phyloP scores from a whole-genome alignment of 2,797 vertebrate species.

The Miichthys miiuy region DNA sequence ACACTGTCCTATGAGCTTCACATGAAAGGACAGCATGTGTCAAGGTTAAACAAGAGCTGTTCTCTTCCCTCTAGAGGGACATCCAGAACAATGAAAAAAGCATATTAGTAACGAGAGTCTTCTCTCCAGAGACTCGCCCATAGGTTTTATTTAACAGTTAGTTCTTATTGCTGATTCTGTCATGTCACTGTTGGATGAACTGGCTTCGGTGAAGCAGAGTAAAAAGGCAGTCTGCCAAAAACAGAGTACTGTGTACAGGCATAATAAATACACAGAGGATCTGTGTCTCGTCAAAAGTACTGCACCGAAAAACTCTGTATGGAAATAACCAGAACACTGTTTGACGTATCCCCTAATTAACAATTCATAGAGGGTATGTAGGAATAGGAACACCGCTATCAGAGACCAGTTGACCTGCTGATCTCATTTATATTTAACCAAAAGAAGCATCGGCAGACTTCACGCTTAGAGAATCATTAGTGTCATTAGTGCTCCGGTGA shows the following conservation, averaged over 20 bases:
- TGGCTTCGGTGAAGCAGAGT: constrained; percentile 13
- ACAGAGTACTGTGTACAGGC: not conserved
- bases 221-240: constrained; percentile 48
- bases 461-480: constrained; percentile 7
- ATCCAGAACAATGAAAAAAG: constrained; percentile 2
- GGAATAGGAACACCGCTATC: constrained; percentile 13
- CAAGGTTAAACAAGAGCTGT: constrained; percentile 64
- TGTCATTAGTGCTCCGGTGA: not conserved
- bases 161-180: constrained; percentile 23
- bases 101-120: not conserved
- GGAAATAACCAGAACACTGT: constrained; percentile 21
- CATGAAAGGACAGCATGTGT: constrained; percentile 48
- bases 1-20: constrained; percentile 43
- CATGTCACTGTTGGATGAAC: not conserved
- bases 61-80: constrained; percentile 10
- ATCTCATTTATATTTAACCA: constrained; percentile 41
- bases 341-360: not conserved
- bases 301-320: constrained; percentile 27
- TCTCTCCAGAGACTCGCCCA: constrained; percentile 10
- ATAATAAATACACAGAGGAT: constrained; percentile 46
- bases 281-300: constrained; percentile 33
- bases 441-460: constrained; percentile 3
- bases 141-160: constrained; percentile 21
- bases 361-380: not conserved
- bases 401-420: constrained; percentile 29